Percentiles rank a stretch among this genome's conserved stretches.
phyloP scores from a whole-genome alignment of 1,140 invertebrate species.

The Acyrthosiphon pisum region DNA sequence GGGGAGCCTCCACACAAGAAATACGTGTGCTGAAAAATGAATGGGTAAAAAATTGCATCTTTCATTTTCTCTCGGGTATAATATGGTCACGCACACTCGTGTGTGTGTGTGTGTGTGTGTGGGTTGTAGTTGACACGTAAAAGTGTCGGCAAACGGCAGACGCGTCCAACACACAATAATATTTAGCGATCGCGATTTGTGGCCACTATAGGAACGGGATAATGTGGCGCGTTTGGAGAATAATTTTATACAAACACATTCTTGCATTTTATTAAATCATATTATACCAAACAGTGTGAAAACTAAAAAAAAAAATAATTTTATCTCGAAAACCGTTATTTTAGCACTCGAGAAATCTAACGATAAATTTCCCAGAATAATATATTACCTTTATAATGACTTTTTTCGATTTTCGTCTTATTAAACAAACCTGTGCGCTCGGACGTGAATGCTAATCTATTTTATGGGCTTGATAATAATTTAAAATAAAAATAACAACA shows the following conservation, averaged over 20 bases:
- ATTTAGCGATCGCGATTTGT: not conserved
- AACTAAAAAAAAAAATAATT: not conserved
- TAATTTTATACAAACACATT: not conserved
- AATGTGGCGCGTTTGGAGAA: not conserved
- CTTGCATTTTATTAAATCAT: not conserved
- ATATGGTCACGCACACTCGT: not conserved
- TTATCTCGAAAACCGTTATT: not conserved
- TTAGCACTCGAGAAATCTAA: not conserved
- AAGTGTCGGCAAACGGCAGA: not conserved
- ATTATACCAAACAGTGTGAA: not conserved
- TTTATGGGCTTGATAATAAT: not conserved
- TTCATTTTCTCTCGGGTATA: not conserved
- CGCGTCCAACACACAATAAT: not conserved
- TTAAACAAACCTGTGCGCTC: not conserved
- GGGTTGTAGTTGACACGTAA: not conserved
- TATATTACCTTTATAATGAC: slow-evolving; percentile 7
- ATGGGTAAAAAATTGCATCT: not conserved
- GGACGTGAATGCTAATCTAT: not conserved
- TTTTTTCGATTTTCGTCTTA: slow-evolving; percentile 19
- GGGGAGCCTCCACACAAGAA: too few species aligned
- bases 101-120: not conserved
- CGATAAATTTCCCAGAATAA: slow-evolving; percentile 17
- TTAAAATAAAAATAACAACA: not conserved
- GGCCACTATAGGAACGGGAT: not conserved
- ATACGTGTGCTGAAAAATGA: slow-evolving; percentile 34